Evolutionary conservation across 2,888 invertebrate genomes (phyloP).

Genomic region (Lasius fuliginosus): DNA sequence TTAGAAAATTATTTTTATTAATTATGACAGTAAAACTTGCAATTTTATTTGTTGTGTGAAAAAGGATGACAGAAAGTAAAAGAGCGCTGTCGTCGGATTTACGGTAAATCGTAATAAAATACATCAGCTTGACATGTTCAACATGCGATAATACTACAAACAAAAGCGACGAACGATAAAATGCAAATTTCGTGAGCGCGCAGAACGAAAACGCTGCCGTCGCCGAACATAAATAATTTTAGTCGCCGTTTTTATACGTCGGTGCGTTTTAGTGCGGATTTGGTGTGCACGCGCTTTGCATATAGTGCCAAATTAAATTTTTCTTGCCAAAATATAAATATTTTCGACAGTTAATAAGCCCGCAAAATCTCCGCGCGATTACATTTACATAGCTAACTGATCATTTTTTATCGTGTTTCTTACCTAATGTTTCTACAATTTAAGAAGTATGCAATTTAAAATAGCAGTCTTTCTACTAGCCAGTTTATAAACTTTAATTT

Average conservation of each 20-base stretch:
- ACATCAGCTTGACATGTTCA: conserved; percentile 49
- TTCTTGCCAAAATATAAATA: conserved; percentile 35
- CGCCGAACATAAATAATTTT: conserved; percentile 58
- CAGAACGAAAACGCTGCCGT: conserved; percentile 31
- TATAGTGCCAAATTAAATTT: conserved; percentile 44
- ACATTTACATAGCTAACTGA: conserved; percentile 20
- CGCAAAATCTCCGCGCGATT: neutral
- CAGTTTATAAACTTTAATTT: conserved; percentile 62
- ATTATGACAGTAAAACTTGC: neutral
- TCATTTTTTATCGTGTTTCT: conserved; percentile 9
- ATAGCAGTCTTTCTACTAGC: conserved; percentile 4
- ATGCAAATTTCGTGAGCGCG: conserved; percentile 58
- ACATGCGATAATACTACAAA: conserved; percentile 57
- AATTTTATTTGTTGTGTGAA: neutral
- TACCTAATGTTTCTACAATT: neutral
- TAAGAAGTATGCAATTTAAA: conserved; percentile 13
- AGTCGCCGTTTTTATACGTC: conserved; percentile 55
- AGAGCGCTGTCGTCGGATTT: conserved; percentile 37
- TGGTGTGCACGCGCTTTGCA: conserved; percentile 37
- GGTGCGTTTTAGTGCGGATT: conserved; percentile 40
- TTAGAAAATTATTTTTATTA: neutral
- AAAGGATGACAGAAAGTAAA: neutral
- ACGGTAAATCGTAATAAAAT: conserved; percentile 58
- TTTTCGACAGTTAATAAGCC: conserved; percentile 39
- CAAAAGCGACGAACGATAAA: conserved; percentile 57